Base-by-base conservation (phyloP, 2,888 invertebrate species). In the Epinotia nisella region DNA sequence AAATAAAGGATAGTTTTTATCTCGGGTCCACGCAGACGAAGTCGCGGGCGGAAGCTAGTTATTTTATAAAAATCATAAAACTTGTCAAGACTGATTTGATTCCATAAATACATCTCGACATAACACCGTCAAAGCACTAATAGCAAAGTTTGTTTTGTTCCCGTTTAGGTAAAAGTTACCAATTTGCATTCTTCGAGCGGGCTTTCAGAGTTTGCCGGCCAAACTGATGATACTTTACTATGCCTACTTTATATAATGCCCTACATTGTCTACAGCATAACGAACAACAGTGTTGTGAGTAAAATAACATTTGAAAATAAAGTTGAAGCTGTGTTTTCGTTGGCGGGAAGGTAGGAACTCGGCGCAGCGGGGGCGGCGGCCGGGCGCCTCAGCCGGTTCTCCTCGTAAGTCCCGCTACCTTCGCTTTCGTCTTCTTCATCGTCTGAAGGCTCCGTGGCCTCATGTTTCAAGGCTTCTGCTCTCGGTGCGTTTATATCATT, bases 341-440 rank as follows among this genome's bases (percentile, higher is more conserved):
- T 82, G 7, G 90, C 89, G 2, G 93, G 92, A 1, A 92, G 82
- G 75, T 80, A 90, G 1, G 93, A 91, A 83, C 91, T 92, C 0
- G 92, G 92, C 0, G 90, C 89, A 7, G 91, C 90, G 1, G 92
- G 92, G 1, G 90, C 89, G 0, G 90, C 83, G n/a, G 86, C 88
- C 3, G 89, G 85, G 45, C 84, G 83, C 70, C 82, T 81, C 45
- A 82, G 84, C 62, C 85, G 84, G 1, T 83, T 75, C 51, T 91
- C 91, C 51, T 91, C 91, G 66, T 88, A 87, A 0, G 84, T 74
- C 0, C 93, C 93, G 62, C 92, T 92, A 2, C 93, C 93, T 80
- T 93, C 93, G 1, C 85, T 80, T 55, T 91, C 92, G 41, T 92
- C 93, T 76, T 93, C 93, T 49, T 93, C 92, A 74, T 93, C 93